These are phyloP conservation scores for Chionodraco myersi DNA, from an alignment of 2,113 vertebrate species.

Conservation along the genomic window DNA sequence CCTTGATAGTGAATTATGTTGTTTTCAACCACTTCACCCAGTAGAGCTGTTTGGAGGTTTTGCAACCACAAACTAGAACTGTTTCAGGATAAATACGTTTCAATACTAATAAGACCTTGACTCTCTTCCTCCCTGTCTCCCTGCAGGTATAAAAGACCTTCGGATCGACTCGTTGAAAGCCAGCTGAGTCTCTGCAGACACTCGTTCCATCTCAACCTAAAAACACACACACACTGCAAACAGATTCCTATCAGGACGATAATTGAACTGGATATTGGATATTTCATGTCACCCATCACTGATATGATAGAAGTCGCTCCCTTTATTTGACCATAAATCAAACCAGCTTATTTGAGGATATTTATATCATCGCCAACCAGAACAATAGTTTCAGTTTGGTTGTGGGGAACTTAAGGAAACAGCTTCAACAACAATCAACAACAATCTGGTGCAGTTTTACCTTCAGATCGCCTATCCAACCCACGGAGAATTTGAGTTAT, in stretches of 20 bases:
- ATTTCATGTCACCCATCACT: neutral
- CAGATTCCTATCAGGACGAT: neutral
- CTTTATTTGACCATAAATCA: constrained; percentile 13
- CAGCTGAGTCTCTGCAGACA: neutral
- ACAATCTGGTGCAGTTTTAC: neutral
- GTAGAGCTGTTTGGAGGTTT: constrained; percentile 8
- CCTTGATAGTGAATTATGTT: neutral
- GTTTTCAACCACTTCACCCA: neutral
- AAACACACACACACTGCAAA: neutral
- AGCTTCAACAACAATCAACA: constrained; percentile 9
- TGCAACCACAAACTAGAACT: neutral
- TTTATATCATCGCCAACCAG: neutral
- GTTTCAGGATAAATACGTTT: constrained; percentile 18
- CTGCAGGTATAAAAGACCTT: constrained; percentile 24
- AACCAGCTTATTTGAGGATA: neutral
- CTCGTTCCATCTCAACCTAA: neutral
- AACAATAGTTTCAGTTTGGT: neutral
- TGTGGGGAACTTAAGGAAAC: constrained; percentile 11
- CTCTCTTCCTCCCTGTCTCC: constrained; percentile 1
- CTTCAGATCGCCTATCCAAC: neutral
- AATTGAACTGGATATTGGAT: neutral
- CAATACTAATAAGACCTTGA: constrained; percentile 26
- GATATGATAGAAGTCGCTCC: neutral
- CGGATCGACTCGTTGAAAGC: neutral
- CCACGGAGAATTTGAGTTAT: neutral